Base-by-base conservation (phyloP, 2,888 invertebrate genomes). In the Myopa testacea region DNA sequence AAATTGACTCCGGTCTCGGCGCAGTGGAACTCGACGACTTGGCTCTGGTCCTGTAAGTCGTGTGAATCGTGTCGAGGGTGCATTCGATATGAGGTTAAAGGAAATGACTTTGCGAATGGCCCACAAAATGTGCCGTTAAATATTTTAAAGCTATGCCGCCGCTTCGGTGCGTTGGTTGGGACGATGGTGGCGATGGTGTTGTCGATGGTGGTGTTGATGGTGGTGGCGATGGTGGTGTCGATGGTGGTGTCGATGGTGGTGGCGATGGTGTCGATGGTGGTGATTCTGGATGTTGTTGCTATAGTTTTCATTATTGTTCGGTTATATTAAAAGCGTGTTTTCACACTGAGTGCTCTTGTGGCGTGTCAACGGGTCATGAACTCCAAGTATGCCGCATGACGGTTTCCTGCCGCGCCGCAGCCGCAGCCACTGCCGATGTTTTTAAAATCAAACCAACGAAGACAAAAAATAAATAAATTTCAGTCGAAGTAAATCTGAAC, bases 321-420 rank as follows among this genome's bases (percentile, higher is more conserved):
- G 60, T n/a, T 60, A 3, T 60, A 6, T 26, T 26, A 26, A 26
- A 26, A 26, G 26, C 26, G 26, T 45, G 45, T 45, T 6, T 6
- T 10, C 45, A 45, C 45, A 45, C 37, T 63, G 63, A 63, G 34
- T 14, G 34, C 14, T 26, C 63, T 63, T 63, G 37, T 34, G 37
- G 63, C 63, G 63, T 67, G 67, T 67, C 67, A 67, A 67, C 40
- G 67, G 67, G 67, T 67, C 67, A 40, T 67, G 67, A n/a, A 38
- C 67, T 38, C n/a, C 40, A 67, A 67, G 40, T 67, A 40, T 40
- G 37, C 45, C 45, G 10, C 26, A 26, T 26, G 26, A 26, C 26
- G 26, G 26, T 26, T 26, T 26, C 26, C 26, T 26, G 26, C 26
- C 26, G 65, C 37, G 65, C 34, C 34, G 16, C 12, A 12, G 26